A percentile compares a stretch with the other conserved stretches of the same genome.
These are phyloP conservation scores for Sphaeridia pumilis DNA, from an alignment of 2,888 invertebrate genomes.

Conservation along the genomic window DNA sequence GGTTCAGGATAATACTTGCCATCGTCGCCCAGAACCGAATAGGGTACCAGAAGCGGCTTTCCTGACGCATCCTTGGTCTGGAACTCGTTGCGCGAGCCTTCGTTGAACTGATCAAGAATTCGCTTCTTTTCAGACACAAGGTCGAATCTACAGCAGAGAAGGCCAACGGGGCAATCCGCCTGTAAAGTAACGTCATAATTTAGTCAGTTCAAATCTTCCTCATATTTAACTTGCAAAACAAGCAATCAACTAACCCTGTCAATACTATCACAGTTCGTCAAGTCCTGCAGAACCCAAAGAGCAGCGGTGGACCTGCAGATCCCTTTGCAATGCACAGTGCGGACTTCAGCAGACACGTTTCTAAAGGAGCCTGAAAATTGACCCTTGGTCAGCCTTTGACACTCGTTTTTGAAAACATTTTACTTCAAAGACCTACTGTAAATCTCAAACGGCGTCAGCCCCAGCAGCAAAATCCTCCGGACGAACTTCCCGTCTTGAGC, in stretches of 20 bases:
- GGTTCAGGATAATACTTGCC: slow-evolving; percentile 13
- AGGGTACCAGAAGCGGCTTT: neutral
- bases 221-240: no score
- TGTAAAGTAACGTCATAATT: no score
- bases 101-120: no score
- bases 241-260: slow-evolving; percentile 23
- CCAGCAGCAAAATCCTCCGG: slow-evolving; percentile 17
- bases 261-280: slow-evolving; percentile 23
- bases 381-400: no score
- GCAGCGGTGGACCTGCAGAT: slow-evolving; percentile 26
- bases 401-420: no score
- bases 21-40: neutral
- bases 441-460: slow-evolving; percentile 22
- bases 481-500: slow-evolving; percentile 16
- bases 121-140: no score
- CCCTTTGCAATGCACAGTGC: slow-evolving; percentile 19
- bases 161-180: slow-evolving; percentile 26
- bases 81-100: neutral
- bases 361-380: slow-evolving; percentile 20
- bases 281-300: slow-evolving; percentile 22
- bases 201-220: no score
- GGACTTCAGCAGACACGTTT: slow-evolving; percentile 21
- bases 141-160: slow-evolving; percentile 22
- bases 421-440: slow-evolving; percentile 17
- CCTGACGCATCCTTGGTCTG: neutral